phyloP scores from a whole-genome alignment of 2,888 invertebrate species.

The Mamestra brassicae region DNA sequence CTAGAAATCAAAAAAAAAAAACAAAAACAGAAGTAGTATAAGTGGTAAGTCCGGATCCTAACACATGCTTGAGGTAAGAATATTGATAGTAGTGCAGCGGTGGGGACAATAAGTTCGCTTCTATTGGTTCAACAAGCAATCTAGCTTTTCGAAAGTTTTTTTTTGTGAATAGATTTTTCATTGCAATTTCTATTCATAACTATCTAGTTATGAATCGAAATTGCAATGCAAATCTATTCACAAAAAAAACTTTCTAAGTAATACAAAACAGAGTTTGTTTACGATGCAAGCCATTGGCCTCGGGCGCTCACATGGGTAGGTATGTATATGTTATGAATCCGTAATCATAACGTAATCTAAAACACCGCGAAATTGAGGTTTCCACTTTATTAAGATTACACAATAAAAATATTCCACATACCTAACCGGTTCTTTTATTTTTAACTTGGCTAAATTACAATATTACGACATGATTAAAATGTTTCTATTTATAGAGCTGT shows the following conservation, averaged over 20 bases:
- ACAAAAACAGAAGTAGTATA: too few species aligned
- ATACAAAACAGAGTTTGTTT: slow-evolving; percentile 8
- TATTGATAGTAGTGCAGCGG: neutral
- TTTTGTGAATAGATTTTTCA: too few species aligned
- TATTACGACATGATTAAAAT: slow-evolving; percentile 17
- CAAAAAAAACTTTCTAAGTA: slow-evolving; percentile 8
- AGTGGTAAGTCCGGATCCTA: too few species aligned
- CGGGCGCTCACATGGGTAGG: neutral
- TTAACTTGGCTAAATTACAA: neutral
- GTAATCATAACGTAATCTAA: slow-evolving; percentile 46
- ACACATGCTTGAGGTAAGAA: too few species aligned
- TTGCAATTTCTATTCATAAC: too few species aligned
- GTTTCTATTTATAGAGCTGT: slow-evolving; percentile 15
- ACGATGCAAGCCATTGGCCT: slow-evolving; percentile 33
- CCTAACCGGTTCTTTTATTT: slow-evolving; percentile 21
- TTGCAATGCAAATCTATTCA: neutral
- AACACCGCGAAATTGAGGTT: slow-evolving; percentile 30
- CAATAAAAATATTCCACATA: slow-evolving; percentile 32
- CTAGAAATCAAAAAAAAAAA: too few species aligned
- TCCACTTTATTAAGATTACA: slow-evolving; percentile 23
- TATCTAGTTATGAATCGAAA: neutral
- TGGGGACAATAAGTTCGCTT: neutral
- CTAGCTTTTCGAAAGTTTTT: too few species aligned
- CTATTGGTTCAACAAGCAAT: neutral
- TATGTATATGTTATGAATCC: neutral